These are phyloP conservation scores for Carduelis carduelis DNA, from an alignment of 2,797 vertebrate species.

Conservation along the genomic window DNA sequence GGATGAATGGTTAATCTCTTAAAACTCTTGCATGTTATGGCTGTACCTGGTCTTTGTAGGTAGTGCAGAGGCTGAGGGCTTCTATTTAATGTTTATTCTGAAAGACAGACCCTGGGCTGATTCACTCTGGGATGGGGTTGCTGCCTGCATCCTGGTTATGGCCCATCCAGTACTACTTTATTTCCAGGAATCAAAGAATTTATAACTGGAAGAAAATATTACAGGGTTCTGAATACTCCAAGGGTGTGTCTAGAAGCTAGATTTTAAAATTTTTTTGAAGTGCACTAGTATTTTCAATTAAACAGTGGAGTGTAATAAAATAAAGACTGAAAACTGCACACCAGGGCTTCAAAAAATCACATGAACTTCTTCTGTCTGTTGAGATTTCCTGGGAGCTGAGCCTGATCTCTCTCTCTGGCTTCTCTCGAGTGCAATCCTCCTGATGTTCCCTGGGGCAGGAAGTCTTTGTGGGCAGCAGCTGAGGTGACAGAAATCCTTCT, in stretches of 20 bases:
- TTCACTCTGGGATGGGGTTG: neutral
- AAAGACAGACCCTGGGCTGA: neutral
- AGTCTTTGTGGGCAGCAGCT: neutral
- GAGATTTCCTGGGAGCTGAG: neutral
- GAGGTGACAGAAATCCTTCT: neutral
- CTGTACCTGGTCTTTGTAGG: neutral
- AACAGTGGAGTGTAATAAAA: neutral
- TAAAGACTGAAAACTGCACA: neutral
- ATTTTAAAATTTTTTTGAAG: accelerated
- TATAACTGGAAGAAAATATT: neutral
- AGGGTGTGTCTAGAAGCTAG: neutral
- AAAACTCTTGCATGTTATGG: neutral
- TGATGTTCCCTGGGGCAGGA: neutral
- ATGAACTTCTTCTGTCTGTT: neutral
- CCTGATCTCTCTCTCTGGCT: neutral
- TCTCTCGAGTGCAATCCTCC: neutral
- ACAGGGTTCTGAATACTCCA: neutral
- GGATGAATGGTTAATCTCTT: neutral
- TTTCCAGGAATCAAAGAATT: neutral
- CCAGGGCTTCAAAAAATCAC: neutral
- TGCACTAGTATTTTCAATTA: neutral
- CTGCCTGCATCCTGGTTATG: neutral
- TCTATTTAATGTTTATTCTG: neutral
- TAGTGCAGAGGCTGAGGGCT: neutral
- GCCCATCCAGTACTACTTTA: accelerated